A percentile compares a stretch with the other conserved stretches of the same genome.
phyloP scores from a whole-genome alignment of 23 tunicate genomes.

The Trididemnum miniatum region DNA sequence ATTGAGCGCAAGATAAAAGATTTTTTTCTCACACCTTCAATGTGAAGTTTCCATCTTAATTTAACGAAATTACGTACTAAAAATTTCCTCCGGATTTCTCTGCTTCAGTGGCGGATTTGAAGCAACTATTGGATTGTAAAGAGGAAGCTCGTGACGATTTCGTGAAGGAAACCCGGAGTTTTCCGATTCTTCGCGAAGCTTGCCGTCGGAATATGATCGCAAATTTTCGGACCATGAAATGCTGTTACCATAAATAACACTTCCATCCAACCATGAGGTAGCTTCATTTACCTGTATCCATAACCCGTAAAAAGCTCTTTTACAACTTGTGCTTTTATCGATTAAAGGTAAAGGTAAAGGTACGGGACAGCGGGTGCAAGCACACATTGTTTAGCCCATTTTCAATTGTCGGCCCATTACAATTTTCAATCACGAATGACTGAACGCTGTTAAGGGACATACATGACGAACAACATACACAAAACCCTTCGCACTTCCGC shows the following conservation, averaged over 20 bases:
- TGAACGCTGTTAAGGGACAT: too few relatives aligned
- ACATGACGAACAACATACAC: too few relatives aligned
- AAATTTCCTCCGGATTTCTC: conserved; percentile 67
- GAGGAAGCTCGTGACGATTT: conserved; percentile 68
- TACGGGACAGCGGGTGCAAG: too few relatives aligned
- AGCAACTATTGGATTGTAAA: conserved; percentile 75
- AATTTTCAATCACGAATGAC: too few relatives aligned
- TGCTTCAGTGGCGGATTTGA: conserved; percentile 39
- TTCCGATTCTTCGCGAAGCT: conserved; percentile 40
- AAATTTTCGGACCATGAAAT: conserved; percentile 67
- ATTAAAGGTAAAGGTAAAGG: too few relatives aligned
- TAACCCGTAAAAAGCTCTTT: too few relatives aligned
- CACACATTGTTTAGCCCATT: too few relatives aligned
- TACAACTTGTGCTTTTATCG: too few relatives aligned
- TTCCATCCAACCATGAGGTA: conserved; percentile 94
- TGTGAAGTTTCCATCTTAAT: too few relatives aligned
- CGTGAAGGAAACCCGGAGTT: conserved; percentile 57
- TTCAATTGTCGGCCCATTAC: too few relatives aligned
- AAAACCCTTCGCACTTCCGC: too few relatives aligned
- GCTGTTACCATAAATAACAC: conserved; percentile 87
- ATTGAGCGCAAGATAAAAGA: background rate
- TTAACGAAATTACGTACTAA: conserved; percentile 71
- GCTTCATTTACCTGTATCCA: conserved; percentile 84
- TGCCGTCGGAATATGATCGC: conserved; percentile 60
- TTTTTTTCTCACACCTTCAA: background rate